Base-by-base conservation (phyloP, 2,113 vertebrate genomes). In the Clinocottus analis region DNA sequence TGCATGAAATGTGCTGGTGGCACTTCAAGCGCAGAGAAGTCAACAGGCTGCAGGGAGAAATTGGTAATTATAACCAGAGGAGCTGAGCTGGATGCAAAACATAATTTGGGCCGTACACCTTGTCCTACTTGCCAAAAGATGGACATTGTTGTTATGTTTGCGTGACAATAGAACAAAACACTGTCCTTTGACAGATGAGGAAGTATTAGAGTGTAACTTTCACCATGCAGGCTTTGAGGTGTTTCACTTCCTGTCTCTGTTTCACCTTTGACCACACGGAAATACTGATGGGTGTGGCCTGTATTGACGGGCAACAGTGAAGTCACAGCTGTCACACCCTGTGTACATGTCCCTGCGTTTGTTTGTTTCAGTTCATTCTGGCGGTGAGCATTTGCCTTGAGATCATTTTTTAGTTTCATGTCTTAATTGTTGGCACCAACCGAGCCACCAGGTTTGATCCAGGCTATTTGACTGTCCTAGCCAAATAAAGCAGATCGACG, bases 71-170 rank as follows among this genome's bases (percentile, higher is more conserved):
- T 72, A 71, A 82, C 87, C 80, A 70, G 58, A 81, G 67, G 49
- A 64, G 56, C 62, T 86, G 79, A 86, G 91, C 92, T 91, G 93
- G 90, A 93, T 94, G 90, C 29, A 9, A 79, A 87, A 78, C 80
- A 92, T 47, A 4, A 62, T 82, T 49, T 55, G 7, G 41, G 37
- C 90, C 92, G 90, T 80, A 87, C 90, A 91, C 82, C 93, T 84
- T 93, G 85, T 92, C 85, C 91, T 78, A 89, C 89, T 94, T 93
- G 94, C 93, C 47, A 89, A 92, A n/a, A 90, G 85, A 77, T 68
- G 25, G 6, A 63, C 43, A 25, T 11, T 77, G 65, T 63, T 27
- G 25, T 62, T 75, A 9, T 49, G 41, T 11, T 64, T 17, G 56
- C 41, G 14, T 51, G 12, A 2, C 75, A 75, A 25, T 45, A 56